Base-by-base conservation (phyloP, 2,888 invertebrate genomes). In the Heptascelio sp. region DNA sequence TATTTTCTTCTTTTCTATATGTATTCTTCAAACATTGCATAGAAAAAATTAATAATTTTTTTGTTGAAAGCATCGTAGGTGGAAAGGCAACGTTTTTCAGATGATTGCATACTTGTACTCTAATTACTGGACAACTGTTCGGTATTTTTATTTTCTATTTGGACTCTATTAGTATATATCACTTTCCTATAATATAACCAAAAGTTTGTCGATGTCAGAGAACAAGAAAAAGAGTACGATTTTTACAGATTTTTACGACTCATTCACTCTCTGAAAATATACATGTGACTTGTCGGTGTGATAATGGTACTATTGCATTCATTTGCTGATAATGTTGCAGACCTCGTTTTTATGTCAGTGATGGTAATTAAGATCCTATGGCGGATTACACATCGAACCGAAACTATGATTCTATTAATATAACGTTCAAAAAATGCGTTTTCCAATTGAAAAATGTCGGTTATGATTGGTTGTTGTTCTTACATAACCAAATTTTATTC, bases 251-350 rank as follows among this genome's bases (percentile, higher is more conserved):
- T 80, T 83, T 80, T 80, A 83, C 76, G 79, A 83, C 76, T 76
- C 65, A 75, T 80, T 76, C 70, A 80, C 59, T 75, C 76, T 71
- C 79, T 80, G 79, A 70, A 77, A 75, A 76, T 79, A 76, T 83
- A 83, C 83, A 83, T 80, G 79, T 83, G 83, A 79, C 67, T 83
- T 78, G 75, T 83, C 71, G 76, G 83, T 83, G 76, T 83, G 83
- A 80, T 83, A 83, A 76, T 83, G 79, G 83, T 83, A 80, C 67
- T 83, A 79, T 59, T 76, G 34, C 70, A 80, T 71, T 83, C 78
- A 75, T 75, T 75, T 76, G 83, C 75, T 79, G 59, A 73, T 73
- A 78, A 46, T 73, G 78, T 82, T 82, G 73, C 73, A 78, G 64
- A 43, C 73, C 51, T 75, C 59, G 57, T 82, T 77, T 81, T 26